Conservation (phyloP, 2,113 vertebrate species). For the Rhineura floridana region DNA sequence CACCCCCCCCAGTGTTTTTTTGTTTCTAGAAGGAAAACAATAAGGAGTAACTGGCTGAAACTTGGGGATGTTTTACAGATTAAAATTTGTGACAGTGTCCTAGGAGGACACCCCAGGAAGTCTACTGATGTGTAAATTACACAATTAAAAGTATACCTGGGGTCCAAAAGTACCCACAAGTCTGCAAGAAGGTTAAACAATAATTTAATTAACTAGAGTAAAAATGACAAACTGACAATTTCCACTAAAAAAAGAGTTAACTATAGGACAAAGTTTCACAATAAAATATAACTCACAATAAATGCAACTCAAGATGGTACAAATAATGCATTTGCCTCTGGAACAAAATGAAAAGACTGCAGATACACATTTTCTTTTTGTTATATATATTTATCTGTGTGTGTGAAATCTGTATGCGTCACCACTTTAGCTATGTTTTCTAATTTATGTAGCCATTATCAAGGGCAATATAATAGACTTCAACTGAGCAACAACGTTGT, state of each 20-base stretch:
- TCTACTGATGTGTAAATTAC: too few relatives aligned
- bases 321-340: background rate
- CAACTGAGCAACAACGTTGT: background rate
- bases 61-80: too few relatives aligned
- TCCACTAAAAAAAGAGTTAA: background rate
- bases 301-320: background rate
- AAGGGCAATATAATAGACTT: background rate
- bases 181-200: too few relatives aligned
- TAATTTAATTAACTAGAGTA: background rate
- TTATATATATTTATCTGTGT: background rate
- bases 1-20: too few relatives aligned
- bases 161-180: too few relatives aligned
- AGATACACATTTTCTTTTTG: background rate
- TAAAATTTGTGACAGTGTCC: too few relatives aligned
- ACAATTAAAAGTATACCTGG: too few relatives aligned
- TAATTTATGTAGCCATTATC: background rate
- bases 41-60: too few relatives aligned
- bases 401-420: background rate
- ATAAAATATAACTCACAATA: background rate
- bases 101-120: too few relatives aligned
- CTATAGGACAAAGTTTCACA: background rate
- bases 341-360: background rate
- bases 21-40: too few relatives aligned
- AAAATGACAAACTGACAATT: background rate
- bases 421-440: background rate